Base-by-base conservation (phyloP, 2,888 invertebrate species). In the Resseliella maxima region DNA sequence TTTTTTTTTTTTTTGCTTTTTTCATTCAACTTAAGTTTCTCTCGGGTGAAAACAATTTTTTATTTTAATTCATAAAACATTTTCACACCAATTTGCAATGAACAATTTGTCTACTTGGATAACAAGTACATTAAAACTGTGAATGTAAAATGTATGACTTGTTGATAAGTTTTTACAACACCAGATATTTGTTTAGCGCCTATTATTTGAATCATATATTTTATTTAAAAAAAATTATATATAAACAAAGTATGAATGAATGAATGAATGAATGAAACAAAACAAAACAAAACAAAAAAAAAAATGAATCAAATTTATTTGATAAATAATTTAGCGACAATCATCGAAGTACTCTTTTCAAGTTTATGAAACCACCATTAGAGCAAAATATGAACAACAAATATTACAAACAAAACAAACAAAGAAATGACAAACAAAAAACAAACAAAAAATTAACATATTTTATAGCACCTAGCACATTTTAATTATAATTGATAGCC, bases 101-200 rank as follows among this genome's bases (percentile, higher is more conserved):
- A 72, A 31, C 72, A 27, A 72, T 72, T 72, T 72, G 72, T 72
- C 72, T 72, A 72, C 72, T 72, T 72, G 72, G 72, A 72, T 72
- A 72, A 72, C 27, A 72, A 50, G 50, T 50, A 50, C 50, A n/a
- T 41, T 8, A 41, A 5, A 41, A 41, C 41, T 41, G 12, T 12
- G 12, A 41, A 50, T 12, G n/a, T n/a, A n/a, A n/a, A n/a, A n/a
- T n/a, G n/a, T 18, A 21, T 18, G 50, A 12, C 18, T 12, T 12
- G 50, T 50, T 21, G 18, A 50, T 50, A 50, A 50, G 50, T 21
- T 50, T 50, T 50, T 18, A 50, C 50, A 27, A 59, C 15, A 59
- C 27, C 27, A 59, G 59, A 59, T 59, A 24, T 59, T 59, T 2
- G 27, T 59, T 50, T 18, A 50, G 50, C 50, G 50, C 50, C 50